Evolutionary conservation across 92 coral and sea anemone genomes (phyloP).

Genomic region (Parazoanthus swiftii): DNA sequence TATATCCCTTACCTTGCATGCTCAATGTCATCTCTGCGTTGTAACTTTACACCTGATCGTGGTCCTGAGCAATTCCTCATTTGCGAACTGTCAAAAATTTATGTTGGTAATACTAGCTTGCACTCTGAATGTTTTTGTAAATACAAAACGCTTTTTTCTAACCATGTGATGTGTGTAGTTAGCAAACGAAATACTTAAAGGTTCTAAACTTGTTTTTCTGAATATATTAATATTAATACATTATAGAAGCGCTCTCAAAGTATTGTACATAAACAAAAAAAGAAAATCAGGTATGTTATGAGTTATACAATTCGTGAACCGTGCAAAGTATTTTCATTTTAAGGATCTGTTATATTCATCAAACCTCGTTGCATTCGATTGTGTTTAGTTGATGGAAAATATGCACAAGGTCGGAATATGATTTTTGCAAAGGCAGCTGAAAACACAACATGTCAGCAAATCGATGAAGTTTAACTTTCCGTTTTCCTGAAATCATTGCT

Average conservation of each 20-base stretch:
- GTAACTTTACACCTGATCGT: neutral
- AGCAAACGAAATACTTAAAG: neutral
- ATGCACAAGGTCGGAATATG: neutral
- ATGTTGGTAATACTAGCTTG: neutral
- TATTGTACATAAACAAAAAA: neutral
- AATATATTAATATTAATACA: too few relatives aligned
- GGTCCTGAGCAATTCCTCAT: neutral
- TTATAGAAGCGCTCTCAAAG: neutral
- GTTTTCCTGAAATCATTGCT: neutral
- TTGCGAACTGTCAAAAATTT: neutral
- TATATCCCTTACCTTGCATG: neutral
- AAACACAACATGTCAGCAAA: neutral
- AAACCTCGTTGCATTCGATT: neutral
- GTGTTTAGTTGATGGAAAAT: neutral
- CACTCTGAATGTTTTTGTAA: neutral
- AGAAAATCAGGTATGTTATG: too few relatives aligned
- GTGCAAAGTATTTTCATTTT: too few relatives aligned
- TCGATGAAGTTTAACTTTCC: neutral
- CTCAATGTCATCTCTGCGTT: neutral
- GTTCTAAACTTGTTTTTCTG: neutral
- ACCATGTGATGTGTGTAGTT: neutral
- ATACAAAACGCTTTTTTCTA: too few relatives aligned
- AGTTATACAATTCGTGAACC: neutral
- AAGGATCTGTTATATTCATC: too few relatives aligned
- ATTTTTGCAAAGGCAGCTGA: neutral